Conservation (phyloP, 2,113 vertebrate genomes). For the Prochilodus magdalenae region DNA sequence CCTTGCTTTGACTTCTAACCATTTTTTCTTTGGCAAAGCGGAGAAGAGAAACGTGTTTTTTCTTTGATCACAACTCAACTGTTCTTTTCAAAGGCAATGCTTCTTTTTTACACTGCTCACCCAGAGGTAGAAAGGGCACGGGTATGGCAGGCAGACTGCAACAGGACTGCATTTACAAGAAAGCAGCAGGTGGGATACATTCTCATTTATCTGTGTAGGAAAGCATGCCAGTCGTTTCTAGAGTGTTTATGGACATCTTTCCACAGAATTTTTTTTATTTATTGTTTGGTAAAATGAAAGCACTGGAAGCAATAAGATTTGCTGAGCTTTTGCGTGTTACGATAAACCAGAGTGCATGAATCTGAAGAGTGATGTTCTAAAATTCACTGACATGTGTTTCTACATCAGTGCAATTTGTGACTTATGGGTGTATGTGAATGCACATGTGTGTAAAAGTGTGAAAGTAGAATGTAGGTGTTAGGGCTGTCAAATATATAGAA, state of each 20-base stretch:
- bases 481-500: too few species aligned
- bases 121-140: slow-evolving; percentile 38
- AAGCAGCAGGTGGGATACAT: slow-evolving; percentile 15
- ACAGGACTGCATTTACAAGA: slow-evolving; percentile 29
- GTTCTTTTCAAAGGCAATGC: slow-evolving; percentile 43
- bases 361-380: not conserved
- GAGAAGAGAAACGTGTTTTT: slow-evolving; percentile 36
- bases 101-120: slow-evolving; percentile 6
- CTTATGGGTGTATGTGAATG: too few species aligned
- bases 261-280: not conserved
- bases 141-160: slow-evolving; percentile 33
- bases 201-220: not conserved
- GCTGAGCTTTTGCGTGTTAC: not conserved
- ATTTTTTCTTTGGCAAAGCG: slow-evolving; percentile 20
- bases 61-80: slow-evolving; percentile 53
- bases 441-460: too few species aligned
- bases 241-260: slow-evolving; percentile 3
- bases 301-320: not conserved
- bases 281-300: slow-evolving; percentile 7
- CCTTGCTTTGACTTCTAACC: slow-evolving; percentile 43
- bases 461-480: too few species aligned
- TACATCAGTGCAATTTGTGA: too few species aligned
- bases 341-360: not conserved
- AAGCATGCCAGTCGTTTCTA: not conserved
- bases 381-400: too few species aligned